Percentiles rank a stretch among this genome's conserved stretches.
These are phyloP conservation scores for Acanthis flammea DNA, from an alignment of 2,797 vertebrate species.

Conservation along the genomic window DNA sequence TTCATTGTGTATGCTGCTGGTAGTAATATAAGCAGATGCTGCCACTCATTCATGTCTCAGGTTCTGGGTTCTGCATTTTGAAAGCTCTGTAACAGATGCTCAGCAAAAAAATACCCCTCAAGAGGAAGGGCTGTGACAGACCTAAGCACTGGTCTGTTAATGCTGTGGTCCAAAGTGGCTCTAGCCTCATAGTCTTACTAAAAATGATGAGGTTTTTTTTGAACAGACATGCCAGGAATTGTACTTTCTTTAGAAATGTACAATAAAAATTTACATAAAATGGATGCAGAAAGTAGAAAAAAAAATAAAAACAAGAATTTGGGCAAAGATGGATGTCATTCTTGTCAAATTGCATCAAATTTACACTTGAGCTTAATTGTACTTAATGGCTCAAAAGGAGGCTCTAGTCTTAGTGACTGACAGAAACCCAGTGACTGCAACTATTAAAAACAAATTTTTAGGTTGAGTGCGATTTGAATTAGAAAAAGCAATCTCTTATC, in stretches of 20 bases:
- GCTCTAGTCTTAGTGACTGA: background rate
- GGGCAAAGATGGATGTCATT: background rate
- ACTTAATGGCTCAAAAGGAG: background rate
- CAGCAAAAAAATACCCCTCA: background rate
- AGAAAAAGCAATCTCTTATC: background rate
- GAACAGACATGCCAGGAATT: background rate
- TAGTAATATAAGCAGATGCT: background rate
- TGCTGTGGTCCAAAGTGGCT: background rate
- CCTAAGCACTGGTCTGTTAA: background rate
- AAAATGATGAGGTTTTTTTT: background rate
- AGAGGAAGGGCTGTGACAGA: background rate
- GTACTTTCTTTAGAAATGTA: background rate
- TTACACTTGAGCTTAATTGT: background rate
- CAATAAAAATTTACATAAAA: background rate
- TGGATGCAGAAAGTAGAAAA: background rate
- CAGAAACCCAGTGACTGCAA: background rate
- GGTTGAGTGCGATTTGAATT: background rate
- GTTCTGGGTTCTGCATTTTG: background rate
- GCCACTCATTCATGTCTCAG: background rate
- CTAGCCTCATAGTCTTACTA: background rate
- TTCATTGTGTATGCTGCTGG: background rate
- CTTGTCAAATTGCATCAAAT: background rate
- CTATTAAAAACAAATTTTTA: background rate
- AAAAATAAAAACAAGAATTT: background rate
- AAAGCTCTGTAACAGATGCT: background rate